Conservation (phyloP, 2,888 invertebrate genomes). For the Amiota mariae region DNA sequence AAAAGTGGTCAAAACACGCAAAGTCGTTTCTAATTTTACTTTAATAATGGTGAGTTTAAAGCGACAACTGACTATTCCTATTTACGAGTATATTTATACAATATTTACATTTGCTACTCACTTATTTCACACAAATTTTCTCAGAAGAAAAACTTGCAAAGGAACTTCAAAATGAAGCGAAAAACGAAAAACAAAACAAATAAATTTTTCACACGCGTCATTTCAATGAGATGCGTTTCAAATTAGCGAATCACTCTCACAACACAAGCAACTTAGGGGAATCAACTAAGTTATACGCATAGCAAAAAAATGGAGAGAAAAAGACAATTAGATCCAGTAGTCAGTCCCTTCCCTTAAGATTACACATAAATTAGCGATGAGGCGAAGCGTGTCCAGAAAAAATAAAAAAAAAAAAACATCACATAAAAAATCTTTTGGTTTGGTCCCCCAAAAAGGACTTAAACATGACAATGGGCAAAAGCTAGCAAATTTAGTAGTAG, state of each 20-base stretch:
- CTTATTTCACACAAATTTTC: no score
- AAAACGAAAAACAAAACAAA: background rate
- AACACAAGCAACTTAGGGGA: no score
- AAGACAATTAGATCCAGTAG: conserved; percentile 5
- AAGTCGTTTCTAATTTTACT: no score
- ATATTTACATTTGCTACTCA: no score
- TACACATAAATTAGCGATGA: conserved; percentile 17
- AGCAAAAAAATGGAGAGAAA: background rate
- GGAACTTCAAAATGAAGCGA: background rate
- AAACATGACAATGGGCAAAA: background rate
- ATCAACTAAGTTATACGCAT: background rate
- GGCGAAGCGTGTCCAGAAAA: conserved; percentile 11
- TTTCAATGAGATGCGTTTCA: background rate
- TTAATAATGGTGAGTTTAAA: no score
- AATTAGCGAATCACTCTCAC: no score
- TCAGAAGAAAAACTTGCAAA: no score
- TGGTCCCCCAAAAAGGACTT: background rate
- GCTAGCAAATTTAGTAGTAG: background rate
- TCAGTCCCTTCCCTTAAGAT: background rate
- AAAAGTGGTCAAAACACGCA: no score
- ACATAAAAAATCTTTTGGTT: background rate
- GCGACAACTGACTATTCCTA: no score
- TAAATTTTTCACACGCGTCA: background rate
- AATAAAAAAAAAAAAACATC: background rate
- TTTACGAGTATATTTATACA: no score